phyloP scores from a whole-genome alignment of 2,113 vertebrate genomes.

The Prionailurus bengalensis region DNA sequence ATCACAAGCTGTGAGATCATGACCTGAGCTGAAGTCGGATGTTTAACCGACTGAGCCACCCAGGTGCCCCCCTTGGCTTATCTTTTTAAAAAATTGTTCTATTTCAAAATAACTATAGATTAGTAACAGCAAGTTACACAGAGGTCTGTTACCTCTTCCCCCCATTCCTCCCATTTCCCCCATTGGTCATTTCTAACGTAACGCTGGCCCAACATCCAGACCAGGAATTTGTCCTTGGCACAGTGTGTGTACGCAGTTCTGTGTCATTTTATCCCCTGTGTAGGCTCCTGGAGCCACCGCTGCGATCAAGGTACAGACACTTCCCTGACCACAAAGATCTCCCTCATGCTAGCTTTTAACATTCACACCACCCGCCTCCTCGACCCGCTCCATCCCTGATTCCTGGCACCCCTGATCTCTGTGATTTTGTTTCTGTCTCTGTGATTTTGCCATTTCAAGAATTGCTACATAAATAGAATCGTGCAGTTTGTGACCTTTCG shows the following conservation, averaged over 20 bases:
- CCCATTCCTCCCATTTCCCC: not conserved
- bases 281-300: not conserved
- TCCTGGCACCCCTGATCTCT: not conserved
- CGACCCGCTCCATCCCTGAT: not conserved
- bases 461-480: not conserved
- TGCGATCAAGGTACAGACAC: no score
- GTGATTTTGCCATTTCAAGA: not conserved
- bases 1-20: no score
- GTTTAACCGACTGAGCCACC: no score
- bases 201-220: not conserved
- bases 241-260: not conserved
- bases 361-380: not conserved
- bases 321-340: not conserved
- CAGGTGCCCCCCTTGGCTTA: not conserved
- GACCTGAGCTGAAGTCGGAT: no score
- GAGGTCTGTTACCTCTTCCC: not conserved
- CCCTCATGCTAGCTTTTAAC: rapidly evolving
- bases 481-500: not conserved
- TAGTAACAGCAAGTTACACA: not conserved
- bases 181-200: not conserved
- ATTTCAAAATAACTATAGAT: not conserved
- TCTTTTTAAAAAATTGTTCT: not conserved
- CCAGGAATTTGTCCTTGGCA: not conserved
- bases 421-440: not conserved
- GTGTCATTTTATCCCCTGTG: not conserved